A percentile compares a stretch with the other conserved stretches of the same genome.
Evolutionary conservation across 2,113 vertebrate species (phyloP).

Genomic region (Peromyscus polionotus): DNA sequence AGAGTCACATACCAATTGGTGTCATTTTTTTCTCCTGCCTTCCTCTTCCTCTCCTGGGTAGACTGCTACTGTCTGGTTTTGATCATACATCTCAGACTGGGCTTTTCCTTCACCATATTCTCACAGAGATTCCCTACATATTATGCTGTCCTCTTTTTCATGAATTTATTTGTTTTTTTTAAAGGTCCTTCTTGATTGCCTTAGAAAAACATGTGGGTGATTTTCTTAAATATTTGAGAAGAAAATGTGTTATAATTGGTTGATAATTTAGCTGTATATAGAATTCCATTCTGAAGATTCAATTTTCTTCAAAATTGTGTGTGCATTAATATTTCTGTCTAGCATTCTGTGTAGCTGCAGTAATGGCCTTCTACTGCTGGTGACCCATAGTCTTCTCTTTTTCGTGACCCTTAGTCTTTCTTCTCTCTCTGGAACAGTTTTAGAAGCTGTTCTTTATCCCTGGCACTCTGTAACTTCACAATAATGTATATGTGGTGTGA

Average conservation of each 20-base stretch:
- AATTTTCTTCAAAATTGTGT: not conserved
- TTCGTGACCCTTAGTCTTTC: not conserved
- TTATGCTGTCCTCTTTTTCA: not conserved
- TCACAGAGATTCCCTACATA: not conserved
- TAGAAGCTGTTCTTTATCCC: not conserved
- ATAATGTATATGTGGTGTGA: not conserved
- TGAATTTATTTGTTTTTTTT: not conserved
- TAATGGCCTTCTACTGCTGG: not conserved
- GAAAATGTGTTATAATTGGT: not conserved
- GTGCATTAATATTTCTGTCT: not conserved
- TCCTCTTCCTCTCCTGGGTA: not conserved
- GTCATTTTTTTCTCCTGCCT: not conserved
- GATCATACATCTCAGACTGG: not conserved
- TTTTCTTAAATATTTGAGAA: not conserved
- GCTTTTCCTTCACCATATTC: not conserved
- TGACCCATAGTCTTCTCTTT: not conserved
- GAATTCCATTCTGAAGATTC: not conserved
- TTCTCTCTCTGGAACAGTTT: not conserved
- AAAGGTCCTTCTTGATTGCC: not conserved
- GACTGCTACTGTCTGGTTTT: not conserved
- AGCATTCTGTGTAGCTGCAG: no score
- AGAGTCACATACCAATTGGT: no score
- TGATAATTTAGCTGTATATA: not conserved
- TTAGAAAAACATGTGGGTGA: not conserved
- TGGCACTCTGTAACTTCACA: not conserved